Conservation (phyloP, 2,113 vertebrate genomes). For the Myotis lucifugus region DNA sequence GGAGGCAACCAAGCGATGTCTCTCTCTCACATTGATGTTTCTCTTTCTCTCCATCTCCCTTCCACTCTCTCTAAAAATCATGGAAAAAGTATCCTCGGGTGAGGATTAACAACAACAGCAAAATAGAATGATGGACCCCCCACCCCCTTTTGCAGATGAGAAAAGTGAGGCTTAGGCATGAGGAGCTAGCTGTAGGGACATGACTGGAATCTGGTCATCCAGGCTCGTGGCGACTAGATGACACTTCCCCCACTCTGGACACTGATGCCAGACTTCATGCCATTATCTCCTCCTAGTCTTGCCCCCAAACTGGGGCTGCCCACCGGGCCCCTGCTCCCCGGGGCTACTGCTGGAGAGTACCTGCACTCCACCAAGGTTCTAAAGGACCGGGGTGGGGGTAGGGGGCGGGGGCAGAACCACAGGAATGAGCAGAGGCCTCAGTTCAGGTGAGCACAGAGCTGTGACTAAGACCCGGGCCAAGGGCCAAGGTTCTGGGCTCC, state of each 20-base stretch:
- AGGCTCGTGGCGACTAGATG: not conserved
- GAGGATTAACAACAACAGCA: no score
- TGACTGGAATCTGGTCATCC: not conserved
- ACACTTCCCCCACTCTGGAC: not conserved
- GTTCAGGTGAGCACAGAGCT: not conserved
- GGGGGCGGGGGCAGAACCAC: not conserved
- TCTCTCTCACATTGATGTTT: no score
- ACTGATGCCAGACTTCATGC: not conserved
- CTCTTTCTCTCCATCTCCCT: no score
- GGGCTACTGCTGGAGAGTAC: not conserved
- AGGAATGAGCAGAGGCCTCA: not conserved
- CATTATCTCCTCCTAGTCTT: not conserved
- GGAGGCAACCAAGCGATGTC: no score
- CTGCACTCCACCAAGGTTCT: not conserved
- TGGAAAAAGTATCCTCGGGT: no score
- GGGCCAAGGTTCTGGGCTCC: not conserved
- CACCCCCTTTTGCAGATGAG: not conserved
- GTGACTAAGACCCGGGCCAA: not conserved
- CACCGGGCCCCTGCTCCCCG: not conserved
- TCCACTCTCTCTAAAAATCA: no score
- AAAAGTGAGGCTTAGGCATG: not conserved
- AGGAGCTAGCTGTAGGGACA: not conserved
- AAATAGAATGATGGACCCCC: no score
- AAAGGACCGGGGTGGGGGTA: not conserved
- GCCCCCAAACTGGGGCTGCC: fast-evolving